These are phyloP conservation scores for Cryptocheilus praepositus DNA, from an alignment of 2,888 invertebrate genomes.

Conservation along the genomic window DNA sequence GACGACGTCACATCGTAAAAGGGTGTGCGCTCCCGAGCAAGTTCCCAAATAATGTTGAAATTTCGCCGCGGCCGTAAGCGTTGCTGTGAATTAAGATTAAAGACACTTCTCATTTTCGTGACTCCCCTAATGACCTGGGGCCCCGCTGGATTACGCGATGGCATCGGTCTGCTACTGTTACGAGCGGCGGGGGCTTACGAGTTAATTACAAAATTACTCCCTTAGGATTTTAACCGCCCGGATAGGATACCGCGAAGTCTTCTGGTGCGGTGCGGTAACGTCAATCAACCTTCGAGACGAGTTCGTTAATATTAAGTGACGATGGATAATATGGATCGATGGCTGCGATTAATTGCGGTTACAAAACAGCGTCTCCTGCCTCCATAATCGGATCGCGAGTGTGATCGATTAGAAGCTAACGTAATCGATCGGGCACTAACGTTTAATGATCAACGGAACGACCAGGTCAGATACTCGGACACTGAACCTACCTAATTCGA, in stretches of 20 bases:
- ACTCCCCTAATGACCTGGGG: constrained; percentile 43
- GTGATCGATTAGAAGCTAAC: neutral
- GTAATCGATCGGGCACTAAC: too few relatives aligned
- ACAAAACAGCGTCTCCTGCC: neutral
- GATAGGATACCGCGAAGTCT: constrained; percentile 14
- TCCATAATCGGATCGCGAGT: neutral
- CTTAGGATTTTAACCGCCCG: constrained; percentile 47
- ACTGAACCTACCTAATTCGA: too few relatives aligned
- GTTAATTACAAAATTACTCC: constrained; percentile 60
- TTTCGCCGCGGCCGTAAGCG: constrained; percentile 3
- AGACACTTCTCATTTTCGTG: constrained; percentile 46
- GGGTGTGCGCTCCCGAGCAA: too few relatives aligned
- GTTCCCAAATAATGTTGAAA: neutral
- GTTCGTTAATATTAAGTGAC: constrained; percentile 52
- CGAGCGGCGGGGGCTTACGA: constrained; percentile 32
- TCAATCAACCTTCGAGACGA: constrained; percentile 24
- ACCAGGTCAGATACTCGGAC: too few relatives aligned
- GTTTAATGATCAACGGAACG: neutral
- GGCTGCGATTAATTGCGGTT: neutral
- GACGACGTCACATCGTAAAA: too few relatives aligned
- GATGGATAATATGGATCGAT: constrained; percentile 35
- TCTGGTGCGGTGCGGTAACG: constrained; percentile 3
- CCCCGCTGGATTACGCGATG: constrained; percentile 38
- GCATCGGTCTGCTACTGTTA: constrained; percentile 47
- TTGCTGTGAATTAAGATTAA: constrained; percentile 47